Conservation (phyloP, 2,113 vertebrate genomes). For the Charina bottae region DNA sequence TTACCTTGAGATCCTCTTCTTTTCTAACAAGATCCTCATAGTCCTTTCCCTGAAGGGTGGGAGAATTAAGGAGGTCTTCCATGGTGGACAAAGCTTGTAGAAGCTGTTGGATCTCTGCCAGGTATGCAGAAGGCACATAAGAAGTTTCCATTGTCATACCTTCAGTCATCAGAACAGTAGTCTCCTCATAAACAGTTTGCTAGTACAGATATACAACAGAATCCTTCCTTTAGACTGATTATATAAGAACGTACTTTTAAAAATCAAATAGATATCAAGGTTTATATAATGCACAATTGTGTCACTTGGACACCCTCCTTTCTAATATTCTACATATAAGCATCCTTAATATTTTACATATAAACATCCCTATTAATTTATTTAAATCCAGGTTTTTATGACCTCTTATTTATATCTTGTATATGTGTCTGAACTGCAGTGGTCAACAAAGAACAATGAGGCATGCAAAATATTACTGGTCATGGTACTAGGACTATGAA, state of each 20-base stretch:
- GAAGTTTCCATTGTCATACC: constrained; percentile 79
- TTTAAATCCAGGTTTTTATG: constrained; percentile 5
- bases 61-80: constrained; percentile 88
- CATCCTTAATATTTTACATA: background rate
- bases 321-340: background rate
- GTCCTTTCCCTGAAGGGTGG: constrained; percentile 84
- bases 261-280: background rate
- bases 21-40: constrained; percentile 89
- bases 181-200: constrained; percentile 80
- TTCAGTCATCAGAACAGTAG: constrained; percentile 71
- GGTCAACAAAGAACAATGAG: background rate
- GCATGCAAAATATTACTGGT: background rate
- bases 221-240: constrained; percentile 71
- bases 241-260: constrained; percentile 14
- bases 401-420: background rate
- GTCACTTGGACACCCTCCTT: background rate
- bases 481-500: background rate
- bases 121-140: constrained; percentile 83
- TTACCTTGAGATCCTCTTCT: constrained; percentile 92
- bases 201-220: constrained; percentile 78
- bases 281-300: background rate
- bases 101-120: constrained; percentile 84
- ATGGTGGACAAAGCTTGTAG: constrained; percentile 86
- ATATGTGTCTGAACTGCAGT: background rate
- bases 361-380: background rate